phyloP scores from a whole-genome alignment of 1,140 invertebrate genomes.

The Magallana gigas region DNA sequence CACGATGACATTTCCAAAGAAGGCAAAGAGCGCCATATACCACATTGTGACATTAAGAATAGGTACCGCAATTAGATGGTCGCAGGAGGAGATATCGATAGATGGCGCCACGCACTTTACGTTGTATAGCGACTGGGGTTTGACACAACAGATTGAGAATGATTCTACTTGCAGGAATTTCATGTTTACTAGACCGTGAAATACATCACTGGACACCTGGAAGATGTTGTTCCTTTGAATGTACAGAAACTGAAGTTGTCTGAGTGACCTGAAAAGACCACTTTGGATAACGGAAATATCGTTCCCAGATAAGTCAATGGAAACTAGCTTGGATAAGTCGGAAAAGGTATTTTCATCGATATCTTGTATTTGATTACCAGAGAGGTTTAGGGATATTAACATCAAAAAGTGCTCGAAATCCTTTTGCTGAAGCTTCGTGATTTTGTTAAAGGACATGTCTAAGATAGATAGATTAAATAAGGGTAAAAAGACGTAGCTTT shows the following conservation, averaged over 20 bases:
- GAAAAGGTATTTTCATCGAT: neutral
- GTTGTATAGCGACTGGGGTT: conserved; percentile 16
- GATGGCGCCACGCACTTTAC: conserved; percentile 56
- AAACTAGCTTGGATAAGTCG: neutral
- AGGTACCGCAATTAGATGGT: conserved; percentile 52
- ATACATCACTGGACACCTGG: conserved; percentile 48
- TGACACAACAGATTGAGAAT: conserved; percentile 59
- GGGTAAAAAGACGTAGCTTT: neutral
- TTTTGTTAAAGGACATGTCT: conserved; percentile 28
- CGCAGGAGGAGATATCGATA: conserved; percentile 63
- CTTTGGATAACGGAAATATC: neutral
- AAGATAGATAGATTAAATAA: neutral
- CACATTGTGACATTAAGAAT: conserved; percentile 55
- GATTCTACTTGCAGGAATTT: conserved; percentile 50
- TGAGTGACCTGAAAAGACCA: conserved; percentile 14
- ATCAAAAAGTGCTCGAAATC: conserved; percentile 4
- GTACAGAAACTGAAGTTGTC: conserved; percentile 42
- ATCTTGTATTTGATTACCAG: neutral
- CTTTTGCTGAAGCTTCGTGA: neutral
- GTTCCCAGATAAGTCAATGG: conserved; percentile 24
- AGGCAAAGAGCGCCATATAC: conserved; percentile 54
- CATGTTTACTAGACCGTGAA: conserved; percentile 51
- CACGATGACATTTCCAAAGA: conserved; percentile 58
- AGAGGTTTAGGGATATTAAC: conserved; percentile 6
- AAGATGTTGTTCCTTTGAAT: conserved; percentile 49